phyloP scores from a whole-genome alignment of 2,113 vertebrate genomes.

The Telmatochromis sp. region DNA sequence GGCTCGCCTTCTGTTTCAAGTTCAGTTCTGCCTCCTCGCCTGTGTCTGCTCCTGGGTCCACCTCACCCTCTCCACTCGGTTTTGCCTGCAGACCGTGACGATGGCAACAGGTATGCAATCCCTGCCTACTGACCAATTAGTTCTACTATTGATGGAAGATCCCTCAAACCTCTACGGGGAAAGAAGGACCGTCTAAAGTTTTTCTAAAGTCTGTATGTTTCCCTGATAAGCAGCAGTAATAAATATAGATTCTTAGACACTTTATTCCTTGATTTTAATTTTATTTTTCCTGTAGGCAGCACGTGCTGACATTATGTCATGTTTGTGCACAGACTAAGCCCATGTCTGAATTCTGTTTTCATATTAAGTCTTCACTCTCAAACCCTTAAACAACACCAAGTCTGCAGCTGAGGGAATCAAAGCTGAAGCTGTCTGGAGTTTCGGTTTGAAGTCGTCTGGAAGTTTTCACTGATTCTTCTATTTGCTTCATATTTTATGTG shows the following conservation, averaged over 20 bases:
- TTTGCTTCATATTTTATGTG: background rate
- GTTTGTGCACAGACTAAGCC: background rate
- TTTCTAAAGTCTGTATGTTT: background rate
- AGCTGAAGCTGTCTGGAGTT: background rate
- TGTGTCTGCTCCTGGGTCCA: background rate
- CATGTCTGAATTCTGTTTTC: accelerated
- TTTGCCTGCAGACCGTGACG: accelerated
- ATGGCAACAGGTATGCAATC: background rate
- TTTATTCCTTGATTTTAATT: background rate
- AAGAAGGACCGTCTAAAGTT: accelerated
- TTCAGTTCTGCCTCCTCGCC: background rate
- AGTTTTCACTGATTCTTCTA: background rate
- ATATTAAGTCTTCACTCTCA: background rate
- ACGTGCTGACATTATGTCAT: background rate
- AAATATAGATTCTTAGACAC: background rate
- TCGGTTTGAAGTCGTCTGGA: accelerated
- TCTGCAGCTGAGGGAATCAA: background rate
- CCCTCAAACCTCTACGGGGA: background rate
- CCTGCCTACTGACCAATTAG: background rate
- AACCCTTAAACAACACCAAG: background rate
- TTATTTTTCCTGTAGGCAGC: background rate
- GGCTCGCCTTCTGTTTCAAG: background rate
- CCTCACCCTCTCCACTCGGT: background rate
- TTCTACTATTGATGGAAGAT: background rate
- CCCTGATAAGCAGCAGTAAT: background rate